Conservation (phyloP, 2,113 vertebrate genomes). For the Hymenochirus boettgeri region DNA sequence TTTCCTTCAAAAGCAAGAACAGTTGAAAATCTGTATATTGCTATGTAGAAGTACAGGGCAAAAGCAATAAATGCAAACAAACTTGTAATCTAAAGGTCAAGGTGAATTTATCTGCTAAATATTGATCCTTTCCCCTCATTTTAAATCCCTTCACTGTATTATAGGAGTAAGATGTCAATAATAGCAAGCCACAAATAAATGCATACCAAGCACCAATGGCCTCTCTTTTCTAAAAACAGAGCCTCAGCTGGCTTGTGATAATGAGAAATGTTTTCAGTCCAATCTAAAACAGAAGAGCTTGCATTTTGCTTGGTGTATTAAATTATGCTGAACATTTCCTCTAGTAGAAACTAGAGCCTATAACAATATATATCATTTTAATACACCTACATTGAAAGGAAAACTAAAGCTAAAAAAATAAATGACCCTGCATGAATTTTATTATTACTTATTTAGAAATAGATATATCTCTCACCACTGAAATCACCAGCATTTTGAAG, state of each 20-base stretch:
- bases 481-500: too few relatives aligned
- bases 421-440: too few relatives aligned
- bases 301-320: background rate
- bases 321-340: background rate
- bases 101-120: slow-evolving; percentile 14
- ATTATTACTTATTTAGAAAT: too few relatives aligned
- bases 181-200: background rate
- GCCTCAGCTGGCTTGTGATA: background rate
- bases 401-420: too few relatives aligned
- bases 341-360: background rate
- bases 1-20: too few relatives aligned
- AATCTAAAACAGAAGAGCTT: background rate
- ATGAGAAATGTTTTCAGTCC: background rate
- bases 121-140: too few relatives aligned
- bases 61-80: background rate
- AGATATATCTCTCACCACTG: too few relatives aligned
- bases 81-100: slow-evolving; percentile 12
- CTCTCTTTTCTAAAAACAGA: background rate
- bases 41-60: background rate
- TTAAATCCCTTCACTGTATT: too few relatives aligned
- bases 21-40: too few relatives aligned
- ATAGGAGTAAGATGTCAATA: background rate
- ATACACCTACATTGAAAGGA: too few relatives aligned
- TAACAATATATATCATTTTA: too few relatives aligned
- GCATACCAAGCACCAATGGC: background rate